Percentiles rank a stretch among this genome's conserved stretches.
Evolutionary conservation across 92 coral and sea anemone genomes (phyloP).

Genomic region (Porites divaricata): DNA sequence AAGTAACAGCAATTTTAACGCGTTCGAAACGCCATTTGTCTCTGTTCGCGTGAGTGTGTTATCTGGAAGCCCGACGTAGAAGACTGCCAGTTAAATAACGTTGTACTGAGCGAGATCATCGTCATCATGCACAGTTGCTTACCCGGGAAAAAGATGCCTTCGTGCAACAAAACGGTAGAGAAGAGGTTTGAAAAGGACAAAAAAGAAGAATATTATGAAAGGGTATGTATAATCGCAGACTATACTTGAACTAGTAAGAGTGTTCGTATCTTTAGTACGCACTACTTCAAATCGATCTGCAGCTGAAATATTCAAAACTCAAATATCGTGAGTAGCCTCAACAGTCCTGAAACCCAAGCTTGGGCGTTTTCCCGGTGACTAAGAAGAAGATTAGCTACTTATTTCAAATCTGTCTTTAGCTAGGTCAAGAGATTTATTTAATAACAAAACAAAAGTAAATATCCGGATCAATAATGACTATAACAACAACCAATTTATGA

Average conservation of each 20-base stretch:
- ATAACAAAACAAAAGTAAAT: background rate
- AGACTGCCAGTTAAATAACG: background rate
- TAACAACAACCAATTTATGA: no score
- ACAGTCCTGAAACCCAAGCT: no score
- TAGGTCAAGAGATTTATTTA: slow-evolving; percentile 22
- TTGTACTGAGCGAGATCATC: background rate
- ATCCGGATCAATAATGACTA: background rate
- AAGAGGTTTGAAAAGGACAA: slow-evolving; percentile 28
- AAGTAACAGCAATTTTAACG: background rate
- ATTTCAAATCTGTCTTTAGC: background rate
- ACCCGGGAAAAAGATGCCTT: slow-evolving; percentile 40
- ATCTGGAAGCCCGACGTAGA: slow-evolving; percentile 13
- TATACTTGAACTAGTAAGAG: no score
- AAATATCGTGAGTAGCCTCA: no score
- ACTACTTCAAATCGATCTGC: no score
- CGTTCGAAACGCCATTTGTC: background rate
- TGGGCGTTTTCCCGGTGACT: background rate
- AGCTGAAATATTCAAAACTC: no score
- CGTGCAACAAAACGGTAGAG: slow-evolving; percentile 44
- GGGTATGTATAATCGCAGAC: slow-evolving; percentile 7
- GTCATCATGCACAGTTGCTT: slow-evolving; percentile 39
- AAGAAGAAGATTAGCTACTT: background rate
- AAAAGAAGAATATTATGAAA: slow-evolving; percentile 1
- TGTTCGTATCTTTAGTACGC: no score
- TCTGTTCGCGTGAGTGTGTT: background rate